Conservation (phyloP, 2,113 vertebrate species). For the Pitta sordida region DNA sequence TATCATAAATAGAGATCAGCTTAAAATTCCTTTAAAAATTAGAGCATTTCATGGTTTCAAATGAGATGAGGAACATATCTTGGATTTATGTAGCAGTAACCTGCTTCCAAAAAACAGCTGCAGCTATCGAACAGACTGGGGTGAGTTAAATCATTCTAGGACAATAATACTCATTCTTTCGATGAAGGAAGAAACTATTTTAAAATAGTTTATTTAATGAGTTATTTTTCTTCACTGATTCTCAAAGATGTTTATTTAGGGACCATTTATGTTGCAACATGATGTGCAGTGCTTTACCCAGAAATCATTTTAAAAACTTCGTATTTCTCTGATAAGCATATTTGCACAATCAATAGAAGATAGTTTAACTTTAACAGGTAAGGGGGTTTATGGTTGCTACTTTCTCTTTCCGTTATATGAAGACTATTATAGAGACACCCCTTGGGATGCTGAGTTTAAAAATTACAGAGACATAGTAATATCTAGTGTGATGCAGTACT, state of each 20-base stretch:
- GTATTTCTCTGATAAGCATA: constrained; percentile 53
- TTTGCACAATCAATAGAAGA: constrained; percentile 62
- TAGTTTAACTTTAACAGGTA: constrained; percentile 51
- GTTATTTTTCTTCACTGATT: constrained; percentile 47
- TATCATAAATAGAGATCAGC: neutral
- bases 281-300: neutral
- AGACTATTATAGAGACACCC: neutral
- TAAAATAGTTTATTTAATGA: constrained; percentile 23
- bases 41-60: neutral
- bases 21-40: constrained; percentile 51
- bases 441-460: constrained; percentile 27
- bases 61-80: neutral
- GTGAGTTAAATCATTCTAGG: constrained; percentile 39
- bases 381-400: constrained; percentile 52
- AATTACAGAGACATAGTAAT: constrained; percentile 32
- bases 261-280: constrained; percentile 39
- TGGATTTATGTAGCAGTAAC: constrained; percentile 40
- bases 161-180: constrained; percentile 27
- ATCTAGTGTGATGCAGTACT: neutral
- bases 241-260: constrained; percentile 51
- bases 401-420: constrained; percentile 44
- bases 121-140: constrained; percentile 50
- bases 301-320: constrained; percentile 58
- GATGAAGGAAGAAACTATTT: constrained; percentile 9
- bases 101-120: constrained; percentile 41